phyloP scores from a whole-genome alignment of 2,888 invertebrate species.

The Sceliomorpha sp. region DNA sequence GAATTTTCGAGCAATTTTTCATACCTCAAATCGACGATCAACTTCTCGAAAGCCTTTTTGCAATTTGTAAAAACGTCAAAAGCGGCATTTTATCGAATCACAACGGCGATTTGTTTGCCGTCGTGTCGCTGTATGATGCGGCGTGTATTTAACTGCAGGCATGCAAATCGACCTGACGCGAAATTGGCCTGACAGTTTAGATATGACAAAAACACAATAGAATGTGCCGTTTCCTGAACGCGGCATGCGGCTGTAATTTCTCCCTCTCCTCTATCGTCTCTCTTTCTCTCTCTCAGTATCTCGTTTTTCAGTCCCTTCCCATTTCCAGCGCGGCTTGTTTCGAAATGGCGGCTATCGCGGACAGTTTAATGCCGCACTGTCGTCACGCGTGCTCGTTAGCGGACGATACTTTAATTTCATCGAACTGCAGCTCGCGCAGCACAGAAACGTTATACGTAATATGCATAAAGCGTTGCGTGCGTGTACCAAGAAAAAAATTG shows the following conservation, averaged over 20 bases:
- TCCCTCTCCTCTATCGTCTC: too few relatives aligned
- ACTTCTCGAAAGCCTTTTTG: too few relatives aligned
- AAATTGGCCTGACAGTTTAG: conserved; percentile 79
- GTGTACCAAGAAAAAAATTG: too few relatives aligned
- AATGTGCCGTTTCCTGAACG: conserved; percentile 78
- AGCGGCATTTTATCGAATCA: conserved; percentile 1
- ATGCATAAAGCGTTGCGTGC: conserved; percentile 16
- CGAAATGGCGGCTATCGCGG: conserved; percentile 76
- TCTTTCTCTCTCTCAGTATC: too few relatives aligned
- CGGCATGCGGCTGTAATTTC: conserved; percentile 72
- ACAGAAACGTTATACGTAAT: conserved; percentile 29
- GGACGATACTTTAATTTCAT: conserved; percentile 49
- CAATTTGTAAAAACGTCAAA: not conserved
- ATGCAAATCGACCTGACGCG: conserved; percentile 66
- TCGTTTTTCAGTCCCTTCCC: conserved; percentile 35
- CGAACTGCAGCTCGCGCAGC: conserved; percentile 34
- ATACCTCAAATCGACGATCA: too few relatives aligned
- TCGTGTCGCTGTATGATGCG: conserved; percentile 16
- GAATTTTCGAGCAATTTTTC: too few relatives aligned
- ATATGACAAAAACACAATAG: conserved; percentile 80
- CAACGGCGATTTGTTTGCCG: conserved; percentile 30
- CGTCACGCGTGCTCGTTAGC: conserved; percentile 61
- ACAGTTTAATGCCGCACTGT: conserved; percentile 73
- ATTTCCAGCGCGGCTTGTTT: conserved; percentile 59
- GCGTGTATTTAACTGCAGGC: conserved; percentile 45